Evolutionary conservation across 2,797 vertebrate genomes (phyloP), one percentile per base, ranked within the genome.

Genomic region (Urocyon cinereoargenteus): DNA sequence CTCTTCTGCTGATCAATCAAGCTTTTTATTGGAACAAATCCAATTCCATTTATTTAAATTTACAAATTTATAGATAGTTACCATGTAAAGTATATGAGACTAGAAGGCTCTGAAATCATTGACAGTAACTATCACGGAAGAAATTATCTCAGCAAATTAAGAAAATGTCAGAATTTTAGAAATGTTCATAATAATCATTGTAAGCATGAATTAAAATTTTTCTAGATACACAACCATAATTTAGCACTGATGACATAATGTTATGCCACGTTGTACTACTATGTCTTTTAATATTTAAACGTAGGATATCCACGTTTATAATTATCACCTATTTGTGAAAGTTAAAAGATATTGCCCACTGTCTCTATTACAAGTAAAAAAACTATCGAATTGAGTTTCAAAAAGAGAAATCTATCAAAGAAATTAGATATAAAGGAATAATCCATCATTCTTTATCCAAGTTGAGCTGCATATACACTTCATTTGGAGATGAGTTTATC

Each of bases 351-450:
- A 89, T 11, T 89, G 0, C 14, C 57, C 1, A 31, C 16, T 66
- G 21, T 90, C 22, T 64, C 15, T 84, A 36, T 81, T 86, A 78
- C 90, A 96, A 94, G 16, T 72, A 18, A 90, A 45, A 45, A 45
- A 31, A 28, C 2, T 26, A 66, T 34, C 59, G 28, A 85, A 77
- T 66, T 73, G 3, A 62, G 5, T 90, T 95, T 94, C 28, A 89
- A 66, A 87, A 93, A 26, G 24, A 93, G 53, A 92, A 94, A n/a
- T 79, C 14, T 83, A 57, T 68, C 31, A 83, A 15, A 68, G 6
- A 64, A 90, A 87, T 7, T 78, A 78, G 5, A 78, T 85, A 68
- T 7, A 73, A 82, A 83, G 18, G 5, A 70, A 40, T 34, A 83
- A 92, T 28, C 19, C 14, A 49, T 19, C 19, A 66, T 40, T 88